Percentiles rank a stretch among this genome's conserved stretches.
Conservation (phyloP, 1,140 invertebrate genomes). For the Nixonia krombeini region DNA sequence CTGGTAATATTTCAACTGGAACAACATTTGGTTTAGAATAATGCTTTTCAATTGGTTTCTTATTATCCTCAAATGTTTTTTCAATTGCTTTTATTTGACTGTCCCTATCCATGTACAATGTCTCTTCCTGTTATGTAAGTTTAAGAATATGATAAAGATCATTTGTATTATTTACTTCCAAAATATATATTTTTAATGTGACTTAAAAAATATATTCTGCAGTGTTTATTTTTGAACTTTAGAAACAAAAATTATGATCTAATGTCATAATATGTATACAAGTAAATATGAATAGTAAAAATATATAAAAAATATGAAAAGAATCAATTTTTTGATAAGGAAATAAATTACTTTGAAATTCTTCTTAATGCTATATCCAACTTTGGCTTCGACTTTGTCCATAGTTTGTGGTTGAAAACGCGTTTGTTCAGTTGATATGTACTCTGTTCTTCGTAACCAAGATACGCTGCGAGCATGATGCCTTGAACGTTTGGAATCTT, state of each 20-base stretch:
- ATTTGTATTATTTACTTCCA: too few species aligned
- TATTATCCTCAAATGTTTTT: constrained; percentile 96
- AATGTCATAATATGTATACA: too few species aligned
- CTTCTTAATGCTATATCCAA: constrained; percentile 98
- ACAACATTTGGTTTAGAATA: constrained; percentile 95
- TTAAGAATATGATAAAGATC: constrained; percentile 11
- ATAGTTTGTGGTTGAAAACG: constrained; percentile 95
- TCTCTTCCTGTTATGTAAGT: constrained; percentile 80
- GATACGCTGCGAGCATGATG: constrained; percentile 96
- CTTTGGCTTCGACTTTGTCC: constrained; percentile 98
- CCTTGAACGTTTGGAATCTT: constrained; percentile 89
- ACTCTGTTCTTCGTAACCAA: constrained; percentile 97
- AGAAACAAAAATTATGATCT: too few species aligned
- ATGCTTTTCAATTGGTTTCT: constrained; percentile 89
- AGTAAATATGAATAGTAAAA: too few species aligned
- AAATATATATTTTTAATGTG: too few species aligned
- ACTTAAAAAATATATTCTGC: too few species aligned
- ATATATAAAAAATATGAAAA: too few species aligned
- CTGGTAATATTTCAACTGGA: constrained; percentile 89
- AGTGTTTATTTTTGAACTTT: too few species aligned
- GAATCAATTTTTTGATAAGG: too few species aligned
- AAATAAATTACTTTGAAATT: constrained; percentile 79
- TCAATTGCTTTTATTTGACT: constrained; percentile 98
- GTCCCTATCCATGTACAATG: constrained; percentile 96
- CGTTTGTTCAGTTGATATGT: constrained; percentile 99